phyloP scores from a whole-genome alignment of 2,888 invertebrate genomes.

The Ariolimax columbianus region DNA sequence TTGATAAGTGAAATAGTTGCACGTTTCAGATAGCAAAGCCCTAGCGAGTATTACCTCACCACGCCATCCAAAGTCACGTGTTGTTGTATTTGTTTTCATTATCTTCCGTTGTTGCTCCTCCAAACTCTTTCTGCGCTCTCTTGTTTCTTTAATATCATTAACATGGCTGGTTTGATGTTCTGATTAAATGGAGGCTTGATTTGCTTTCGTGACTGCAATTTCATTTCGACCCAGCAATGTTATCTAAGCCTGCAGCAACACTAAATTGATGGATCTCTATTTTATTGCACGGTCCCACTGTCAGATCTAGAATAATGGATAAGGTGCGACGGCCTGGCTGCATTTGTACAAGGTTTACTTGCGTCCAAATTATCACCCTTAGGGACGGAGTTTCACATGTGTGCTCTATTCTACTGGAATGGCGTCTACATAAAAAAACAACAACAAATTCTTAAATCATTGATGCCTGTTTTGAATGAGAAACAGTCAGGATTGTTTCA shows the following conservation, averaged over 20 bases:
- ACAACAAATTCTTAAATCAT: slow-evolving; percentile 25
- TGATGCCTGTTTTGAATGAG: slow-evolving; percentile 8
- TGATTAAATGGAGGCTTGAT: slow-evolving; percentile 47
- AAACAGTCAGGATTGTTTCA: background rate
- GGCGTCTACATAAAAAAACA: background rate
- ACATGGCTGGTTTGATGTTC: slow-evolving; percentile 39
- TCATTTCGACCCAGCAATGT: slow-evolving; percentile 42
- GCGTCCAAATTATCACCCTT: slow-evolving; percentile 17
- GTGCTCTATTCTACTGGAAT: slow-evolving; percentile 9
- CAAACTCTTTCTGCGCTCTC: background rate
- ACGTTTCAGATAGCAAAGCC: background rate
- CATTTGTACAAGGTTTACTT: slow-evolving; percentile 32
- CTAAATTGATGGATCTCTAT: slow-evolving; percentile 43
- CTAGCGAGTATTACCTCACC: background rate
- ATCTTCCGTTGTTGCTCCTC: slow-evolving; percentile 12
- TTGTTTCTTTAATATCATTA: slow-evolving; percentile 44
- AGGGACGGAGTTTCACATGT: background rate
- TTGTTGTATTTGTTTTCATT: slow-evolving; percentile 28
- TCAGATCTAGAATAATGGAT: slow-evolving; percentile 25
- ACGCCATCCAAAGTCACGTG: background rate
- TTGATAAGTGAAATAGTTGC: background rate
- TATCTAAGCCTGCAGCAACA: slow-evolving; percentile 24
- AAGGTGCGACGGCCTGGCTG: slow-evolving; percentile 8
- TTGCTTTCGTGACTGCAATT: slow-evolving; percentile 47
- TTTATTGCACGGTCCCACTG: background rate